A percentile compares a stretch with the other conserved stretches of the same genome.
These are phyloP conservation scores for Colletes gigas DNA, from an alignment of 1,140 invertebrate genomes.

Conservation along the genomic window DNA sequence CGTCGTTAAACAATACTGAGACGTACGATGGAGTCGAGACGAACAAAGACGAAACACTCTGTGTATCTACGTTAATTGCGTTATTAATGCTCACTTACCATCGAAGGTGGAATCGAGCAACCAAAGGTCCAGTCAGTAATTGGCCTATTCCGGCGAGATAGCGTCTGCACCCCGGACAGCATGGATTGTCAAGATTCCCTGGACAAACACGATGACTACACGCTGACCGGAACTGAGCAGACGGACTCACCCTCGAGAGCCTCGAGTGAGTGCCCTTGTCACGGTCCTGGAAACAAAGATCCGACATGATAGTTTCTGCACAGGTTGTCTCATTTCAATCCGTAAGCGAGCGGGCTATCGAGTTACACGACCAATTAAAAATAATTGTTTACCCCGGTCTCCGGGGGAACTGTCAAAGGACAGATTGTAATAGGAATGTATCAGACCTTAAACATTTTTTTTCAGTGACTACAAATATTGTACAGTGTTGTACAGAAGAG, in stretches of 20 bases:
- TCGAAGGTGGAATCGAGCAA: constrained; percentile 80
- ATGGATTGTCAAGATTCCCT: constrained; percentile 70
- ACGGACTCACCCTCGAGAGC: constrained; percentile 70
- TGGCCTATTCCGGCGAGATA: constrained; percentile 80
- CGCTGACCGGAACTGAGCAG: constrained; percentile 67
- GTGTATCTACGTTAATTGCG: neutral
- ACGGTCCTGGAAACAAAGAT: constrained; percentile 4
- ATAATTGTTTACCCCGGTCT: too few species aligned
- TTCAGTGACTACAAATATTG: too few species aligned
- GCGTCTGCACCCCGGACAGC: constrained; percentile 70
- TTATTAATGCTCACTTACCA: constrained; percentile 21
- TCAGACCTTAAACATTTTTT: too few species aligned
- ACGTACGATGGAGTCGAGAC: neutral
- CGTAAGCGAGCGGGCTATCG: neutral
- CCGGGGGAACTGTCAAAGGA: too few species aligned
- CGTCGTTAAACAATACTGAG: neutral
- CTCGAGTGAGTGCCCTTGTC: constrained; percentile 62
- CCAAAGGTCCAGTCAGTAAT: constrained; percentile 81
- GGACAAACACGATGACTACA: constrained; percentile 74
- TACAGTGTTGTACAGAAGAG: too few species aligned
- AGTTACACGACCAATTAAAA: neutral
- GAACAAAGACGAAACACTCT: neutral
- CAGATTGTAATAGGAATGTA: too few species aligned
- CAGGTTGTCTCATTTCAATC: neutral
- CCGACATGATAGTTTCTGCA: neutral